Evolutionary conservation across 2,113 vertebrate species (phyloP).

Genomic region (Aspiorhynchus laticeps): DNA sequence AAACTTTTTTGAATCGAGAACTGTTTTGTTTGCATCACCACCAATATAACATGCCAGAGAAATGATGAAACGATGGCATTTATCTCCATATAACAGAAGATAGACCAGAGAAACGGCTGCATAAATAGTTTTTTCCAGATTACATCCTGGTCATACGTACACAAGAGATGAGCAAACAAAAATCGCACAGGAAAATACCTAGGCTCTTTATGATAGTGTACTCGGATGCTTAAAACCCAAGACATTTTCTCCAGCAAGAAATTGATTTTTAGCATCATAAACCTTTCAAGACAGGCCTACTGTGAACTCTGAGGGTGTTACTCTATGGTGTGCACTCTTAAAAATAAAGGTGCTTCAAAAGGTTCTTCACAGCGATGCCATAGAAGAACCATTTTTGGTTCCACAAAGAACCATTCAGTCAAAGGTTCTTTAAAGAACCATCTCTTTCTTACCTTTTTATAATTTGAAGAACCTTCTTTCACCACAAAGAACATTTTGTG

Average conservation of each 20-base stretch:
- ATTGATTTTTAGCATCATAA: background rate
- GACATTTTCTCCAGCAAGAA: background rate
- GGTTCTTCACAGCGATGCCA: too few species aligned
- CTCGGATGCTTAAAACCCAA: background rate
- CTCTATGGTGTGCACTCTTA: too few species aligned
- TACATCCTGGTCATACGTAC: constrained; percentile 13
- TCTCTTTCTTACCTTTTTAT: too few species aligned
- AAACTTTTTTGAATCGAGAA: background rate
- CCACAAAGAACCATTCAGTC: too few species aligned
- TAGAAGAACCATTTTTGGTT: too few species aligned
- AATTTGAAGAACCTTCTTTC: too few species aligned
- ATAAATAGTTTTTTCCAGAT: background rate
- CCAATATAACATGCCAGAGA: background rate
- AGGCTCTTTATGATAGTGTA: background rate
- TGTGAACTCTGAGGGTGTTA: background rate
- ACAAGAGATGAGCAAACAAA: constrained; percentile 3
- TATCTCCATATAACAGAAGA: background rate
- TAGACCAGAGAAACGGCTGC: background rate
- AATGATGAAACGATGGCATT: background rate
- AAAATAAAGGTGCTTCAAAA: too few species aligned
- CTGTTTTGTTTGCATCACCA: background rate
- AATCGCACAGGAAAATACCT: background rate
- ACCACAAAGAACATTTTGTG: too few species aligned
- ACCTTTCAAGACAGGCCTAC: background rate
- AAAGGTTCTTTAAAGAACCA: too few species aligned